Evolutionary conservation across 2,113 vertebrate genomes (phyloP).

Genomic region (Strix aluco): DNA sequence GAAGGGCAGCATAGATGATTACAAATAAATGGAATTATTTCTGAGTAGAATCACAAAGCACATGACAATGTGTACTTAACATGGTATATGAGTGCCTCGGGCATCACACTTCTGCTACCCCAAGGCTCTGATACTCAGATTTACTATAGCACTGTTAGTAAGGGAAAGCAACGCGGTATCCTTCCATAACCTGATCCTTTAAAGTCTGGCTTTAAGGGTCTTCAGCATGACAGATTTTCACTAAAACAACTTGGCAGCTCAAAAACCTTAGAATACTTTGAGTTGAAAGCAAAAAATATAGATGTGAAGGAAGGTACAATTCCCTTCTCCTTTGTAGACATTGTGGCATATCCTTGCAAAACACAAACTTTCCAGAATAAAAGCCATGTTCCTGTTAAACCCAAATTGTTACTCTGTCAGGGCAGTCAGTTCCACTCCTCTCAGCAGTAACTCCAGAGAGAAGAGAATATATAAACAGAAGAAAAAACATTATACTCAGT

Average conservation of each 20-base stretch:
- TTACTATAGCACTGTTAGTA: not conserved
- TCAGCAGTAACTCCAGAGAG: not conserved
- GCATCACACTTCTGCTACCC: not conserved
- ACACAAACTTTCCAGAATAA: not conserved
- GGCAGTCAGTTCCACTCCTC: not conserved
- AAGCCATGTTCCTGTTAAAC: not conserved
- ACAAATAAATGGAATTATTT: slow-evolving; percentile 28
- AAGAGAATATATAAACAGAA: not conserved
- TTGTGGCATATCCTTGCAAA: not conserved
- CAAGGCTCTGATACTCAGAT: not conserved
- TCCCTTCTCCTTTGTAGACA: not conserved
- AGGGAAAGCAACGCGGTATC: not conserved
- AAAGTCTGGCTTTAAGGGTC: slow-evolving; percentile 27
- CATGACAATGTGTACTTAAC: not conserved
- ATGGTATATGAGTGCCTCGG: not conserved
- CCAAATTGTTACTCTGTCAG: not conserved
- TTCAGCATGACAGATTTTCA: slow-evolving; percentile 24
- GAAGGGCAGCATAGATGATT: not conserved
- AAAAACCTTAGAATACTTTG: not conserved
- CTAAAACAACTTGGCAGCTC: slow-evolving; percentile 1
- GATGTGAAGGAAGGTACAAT: not conserved
- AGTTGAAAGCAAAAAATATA: not conserved
- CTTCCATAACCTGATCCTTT: slow-evolving; percentile 32
- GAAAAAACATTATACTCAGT: not conserved
- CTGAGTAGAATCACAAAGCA: slow-evolving; percentile 15